These are phyloP conservation scores for Sarcoramphus papa DNA, from an alignment of 2,797 vertebrate species.

Conservation along the genomic window DNA sequence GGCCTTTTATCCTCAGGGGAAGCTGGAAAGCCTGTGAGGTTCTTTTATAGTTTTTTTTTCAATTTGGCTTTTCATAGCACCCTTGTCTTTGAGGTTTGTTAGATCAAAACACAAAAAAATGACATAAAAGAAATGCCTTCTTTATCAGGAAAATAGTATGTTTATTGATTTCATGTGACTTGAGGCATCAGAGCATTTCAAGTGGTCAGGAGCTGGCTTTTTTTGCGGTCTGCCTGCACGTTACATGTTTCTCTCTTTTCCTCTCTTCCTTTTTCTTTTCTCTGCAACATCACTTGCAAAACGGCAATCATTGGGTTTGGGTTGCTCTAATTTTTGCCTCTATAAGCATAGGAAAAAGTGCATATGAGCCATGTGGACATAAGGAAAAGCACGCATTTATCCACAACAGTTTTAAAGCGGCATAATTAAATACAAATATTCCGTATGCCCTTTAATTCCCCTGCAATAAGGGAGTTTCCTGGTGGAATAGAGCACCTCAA, in stretches of 20 bases:
- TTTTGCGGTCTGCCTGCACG: not conserved
- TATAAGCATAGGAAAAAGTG: not conserved
- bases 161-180: not conserved
- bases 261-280: not conserved
- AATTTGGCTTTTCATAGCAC: not conserved
- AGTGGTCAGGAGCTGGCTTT: not conserved
- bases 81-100: not conserved
- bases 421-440: not conserved
- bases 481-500: not conserved
- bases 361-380: fast-evolving
- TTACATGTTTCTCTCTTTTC: not conserved
- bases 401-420: not conserved
- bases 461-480: not conserved
- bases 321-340: not conserved
- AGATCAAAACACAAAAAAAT: not conserved
- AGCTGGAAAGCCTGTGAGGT: not conserved
- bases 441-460: not conserved
- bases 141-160: not conserved
- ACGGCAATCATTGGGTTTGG: fast-evolving
- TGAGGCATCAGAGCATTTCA: not conserved
- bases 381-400: not conserved
- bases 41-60: not conserved
- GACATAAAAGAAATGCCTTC: not conserved
- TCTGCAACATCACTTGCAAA: not conserved
- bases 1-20: not conserved